Base-by-base conservation (phyloP, 92 coral and sea anemone species). In the Epizoanthus scotinus region DNA sequence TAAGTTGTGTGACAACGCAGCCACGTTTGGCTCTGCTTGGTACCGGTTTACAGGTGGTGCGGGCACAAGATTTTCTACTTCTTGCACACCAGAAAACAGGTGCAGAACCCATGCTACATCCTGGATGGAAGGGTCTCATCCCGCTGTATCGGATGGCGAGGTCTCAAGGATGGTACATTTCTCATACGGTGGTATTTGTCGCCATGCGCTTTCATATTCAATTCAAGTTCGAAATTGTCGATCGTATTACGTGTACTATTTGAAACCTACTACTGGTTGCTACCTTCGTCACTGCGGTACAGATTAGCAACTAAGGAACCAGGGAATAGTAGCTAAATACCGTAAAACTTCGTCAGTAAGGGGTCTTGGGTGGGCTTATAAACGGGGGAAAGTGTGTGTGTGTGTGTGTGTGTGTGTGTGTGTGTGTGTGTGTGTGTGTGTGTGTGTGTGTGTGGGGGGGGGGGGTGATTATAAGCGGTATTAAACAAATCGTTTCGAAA, bases 81-180 rank as follows among this genome's bases (percentile, higher is more conserved):
- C 56, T 3, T 69, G 73, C 25, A 69, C 53, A 38, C 73, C 73
- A n/a, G 73, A 12, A 3, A 18, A 40, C 13, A 69, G 73, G 17
- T 69, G 73, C 28, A 19, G 52, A 6, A 1, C 73, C 25, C 29
- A 38, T 7, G 73, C 56, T 20, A 40, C 53, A 6, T 69, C 73
- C 2, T 69, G 73, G 73, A 69, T 69, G 73, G 73, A 40, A n/a
- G 56, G 73, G 0, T 69, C 73, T 18, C 73, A 19, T 8, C 73
- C 73, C 15, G 8, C 56, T 20, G 58, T 69, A 12, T 13, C 22
- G 6, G 57, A 69, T 2, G 73, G 73, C 3, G 3, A 21, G 25
- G 56, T 44, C 5, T n/a, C 31, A 13, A 42, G 73, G 49, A 69
- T 40, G 56, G 73, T 69, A 8, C 24, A 69, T 28, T 69, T 69